phyloP scores from a whole-genome alignment of 2,888 invertebrate species.

The Coelinius sp. region DNA sequence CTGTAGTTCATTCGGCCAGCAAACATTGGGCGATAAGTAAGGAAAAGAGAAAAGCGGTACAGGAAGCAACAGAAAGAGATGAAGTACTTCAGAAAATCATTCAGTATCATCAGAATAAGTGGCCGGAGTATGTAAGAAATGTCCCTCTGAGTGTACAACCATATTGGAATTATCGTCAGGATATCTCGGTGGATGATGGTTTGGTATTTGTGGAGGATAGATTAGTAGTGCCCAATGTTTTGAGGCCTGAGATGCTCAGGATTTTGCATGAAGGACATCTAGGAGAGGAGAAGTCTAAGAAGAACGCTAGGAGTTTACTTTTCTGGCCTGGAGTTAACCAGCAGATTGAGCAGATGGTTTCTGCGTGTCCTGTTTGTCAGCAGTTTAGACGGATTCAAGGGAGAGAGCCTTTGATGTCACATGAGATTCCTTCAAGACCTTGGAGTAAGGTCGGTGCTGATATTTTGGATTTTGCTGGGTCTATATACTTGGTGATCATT shows the following conservation, averaged over 20 bases:
- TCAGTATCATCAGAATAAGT: conserved; percentile 47
- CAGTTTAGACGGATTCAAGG: conserved; percentile 32
- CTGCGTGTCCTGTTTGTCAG: conserved; percentile 44
- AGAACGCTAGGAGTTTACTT: conserved; percentile 46
- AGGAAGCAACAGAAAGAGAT: conserved; percentile 40
- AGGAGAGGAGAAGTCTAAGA: conserved; percentile 51
- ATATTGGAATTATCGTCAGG: conserved; percentile 26
- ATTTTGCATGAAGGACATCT: conserved; percentile 53
- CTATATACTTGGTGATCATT: conserved; percentile 38
- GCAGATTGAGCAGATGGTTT: conserved; percentile 46
- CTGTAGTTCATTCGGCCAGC: conserved; percentile 26
- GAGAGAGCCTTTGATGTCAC: conserved; percentile 40
- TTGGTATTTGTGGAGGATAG: background rate
- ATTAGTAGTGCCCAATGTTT: background rate
- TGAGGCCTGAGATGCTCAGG: conserved; percentile 43
- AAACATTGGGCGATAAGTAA: conserved; percentile 24
- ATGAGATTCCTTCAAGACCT: conserved; percentile 41
- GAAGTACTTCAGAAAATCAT: conserved; percentile 45
- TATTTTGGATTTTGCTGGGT: conserved; percentile 40
- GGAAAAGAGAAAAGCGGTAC: conserved; percentile 6
- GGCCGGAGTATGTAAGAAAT: conserved; percentile 48
- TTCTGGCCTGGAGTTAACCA: conserved; percentile 53
- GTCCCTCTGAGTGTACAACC: conserved; percentile 36
- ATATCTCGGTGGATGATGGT: background rate
- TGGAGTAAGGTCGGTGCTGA: conserved; percentile 45